These are phyloP conservation scores for Labia minor DNA, from an alignment of 2,888 invertebrate species.

Conservation along the genomic window DNA sequence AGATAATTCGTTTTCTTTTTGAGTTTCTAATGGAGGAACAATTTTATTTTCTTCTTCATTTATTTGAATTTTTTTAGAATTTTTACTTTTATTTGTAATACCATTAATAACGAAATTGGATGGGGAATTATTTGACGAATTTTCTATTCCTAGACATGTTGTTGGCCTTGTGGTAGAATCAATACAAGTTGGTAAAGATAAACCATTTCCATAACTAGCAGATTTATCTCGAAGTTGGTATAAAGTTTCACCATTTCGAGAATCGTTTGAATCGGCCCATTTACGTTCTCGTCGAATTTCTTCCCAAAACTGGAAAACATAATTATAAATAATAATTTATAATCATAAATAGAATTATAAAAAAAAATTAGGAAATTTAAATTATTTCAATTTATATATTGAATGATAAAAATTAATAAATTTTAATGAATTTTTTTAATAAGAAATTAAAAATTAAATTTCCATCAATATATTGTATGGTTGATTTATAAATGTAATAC, in stretches of 20 bases:
- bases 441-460: no score
- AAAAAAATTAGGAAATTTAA: no score
- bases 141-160: constrained; percentile 49
- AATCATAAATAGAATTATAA: constrained; percentile 17
- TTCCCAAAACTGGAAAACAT: constrained; percentile 56
- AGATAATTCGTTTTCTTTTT: constrained; percentile 30
- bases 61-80: constrained; percentile 31
- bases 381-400: no score
- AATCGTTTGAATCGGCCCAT: constrained; percentile 32
- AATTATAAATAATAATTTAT: constrained; percentile 19
- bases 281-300: constrained; percentile 51
- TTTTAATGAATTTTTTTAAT: not conserved
- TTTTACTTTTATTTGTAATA: not conserved
- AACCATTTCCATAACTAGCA: constrained; percentile 62
- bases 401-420: constrained; percentile 27
- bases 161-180: constrained; percentile 49
- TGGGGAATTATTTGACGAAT: not conserved
- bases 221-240: constrained; percentile 60
- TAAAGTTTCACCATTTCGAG: constrained; percentile 42
- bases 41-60: constrained; percentile 29
- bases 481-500: constrained; percentile 26
- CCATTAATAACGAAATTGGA: no score
- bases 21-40: constrained; percentile 25
- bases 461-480: no score
- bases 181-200: constrained; percentile 41